Conservation (phyloP, 2,113 vertebrate genomes). For the Talpa occidentalis region DNA sequence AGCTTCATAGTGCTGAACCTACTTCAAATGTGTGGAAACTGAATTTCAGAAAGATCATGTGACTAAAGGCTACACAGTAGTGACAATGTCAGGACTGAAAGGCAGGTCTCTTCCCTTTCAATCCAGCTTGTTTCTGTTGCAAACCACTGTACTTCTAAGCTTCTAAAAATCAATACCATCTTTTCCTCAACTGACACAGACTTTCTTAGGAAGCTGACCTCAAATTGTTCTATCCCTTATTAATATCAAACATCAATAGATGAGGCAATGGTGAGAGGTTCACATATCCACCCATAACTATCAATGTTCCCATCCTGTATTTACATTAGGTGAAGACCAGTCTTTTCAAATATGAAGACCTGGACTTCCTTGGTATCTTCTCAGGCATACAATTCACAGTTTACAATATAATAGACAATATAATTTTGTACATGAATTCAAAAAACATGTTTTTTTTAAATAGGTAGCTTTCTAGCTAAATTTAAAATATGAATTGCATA, state of each 20-base stretch:
- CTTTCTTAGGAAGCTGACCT: not conserved
- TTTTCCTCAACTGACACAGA: not conserved
- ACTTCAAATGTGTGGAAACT: not conserved
- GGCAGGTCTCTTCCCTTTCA: not conserved
- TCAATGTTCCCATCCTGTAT: not conserved
- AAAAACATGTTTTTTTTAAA: constrained; percentile 19
- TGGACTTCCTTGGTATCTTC: not conserved
- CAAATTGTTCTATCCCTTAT: not conserved
- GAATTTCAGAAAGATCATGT: not conserved
- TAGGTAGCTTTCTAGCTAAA: constrained; percentile 35
- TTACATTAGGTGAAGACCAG: not conserved
- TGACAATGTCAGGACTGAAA: not conserved
- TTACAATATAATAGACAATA: no score
- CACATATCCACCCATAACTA: not conserved
- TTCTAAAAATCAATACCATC: constrained; percentile 24
- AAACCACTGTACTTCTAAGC: not conserved
- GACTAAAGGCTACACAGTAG: not conserved
- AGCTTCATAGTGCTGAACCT: not conserved
- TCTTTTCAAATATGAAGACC: not conserved
- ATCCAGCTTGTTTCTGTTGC: not conserved
- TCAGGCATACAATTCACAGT: no score
- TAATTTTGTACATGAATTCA: not conserved
- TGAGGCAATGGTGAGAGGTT: not conserved
- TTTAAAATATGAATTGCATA: not conserved
- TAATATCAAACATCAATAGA: not conserved